phyloP scores from a whole-genome alignment of 2,113 vertebrate species.

The Calidris pugnax region DNA sequence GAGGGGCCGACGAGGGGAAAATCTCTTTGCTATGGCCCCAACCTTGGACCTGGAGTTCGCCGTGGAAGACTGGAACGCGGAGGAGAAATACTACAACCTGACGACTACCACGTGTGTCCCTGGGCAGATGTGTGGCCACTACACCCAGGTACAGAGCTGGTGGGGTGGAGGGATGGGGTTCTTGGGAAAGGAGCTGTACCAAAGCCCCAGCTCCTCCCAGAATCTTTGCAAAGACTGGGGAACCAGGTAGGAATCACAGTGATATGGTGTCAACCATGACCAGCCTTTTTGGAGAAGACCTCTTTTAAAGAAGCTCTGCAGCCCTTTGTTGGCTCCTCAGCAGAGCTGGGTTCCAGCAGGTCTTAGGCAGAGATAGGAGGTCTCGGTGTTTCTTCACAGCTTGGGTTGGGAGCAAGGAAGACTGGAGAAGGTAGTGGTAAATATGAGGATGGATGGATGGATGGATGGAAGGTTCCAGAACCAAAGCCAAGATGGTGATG shows the following conservation, averaged over 20 bases:
- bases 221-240: background rate
- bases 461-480: background rate
- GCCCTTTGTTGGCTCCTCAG: background rate
- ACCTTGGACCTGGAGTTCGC: slow-evolving; percentile 68
- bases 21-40: slow-evolving; percentile 77
- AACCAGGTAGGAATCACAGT: background rate
- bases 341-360: background rate
- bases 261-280: background rate
- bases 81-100: slow-evolving; percentile 74
- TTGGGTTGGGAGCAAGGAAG: background rate
- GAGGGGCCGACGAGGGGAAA: slow-evolving; percentile 73
- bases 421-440: background rate
- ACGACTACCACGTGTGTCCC: slow-evolving; percentile 44
- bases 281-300: background rate
- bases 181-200: background rate
- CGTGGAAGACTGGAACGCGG: slow-evolving; percentile 70
- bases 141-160: slow-evolving; percentile 74
- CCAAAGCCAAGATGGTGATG: background rate
- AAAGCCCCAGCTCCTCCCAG: background rate
- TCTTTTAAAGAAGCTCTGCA: background rate
- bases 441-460: background rate
- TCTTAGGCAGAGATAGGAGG: background rate
- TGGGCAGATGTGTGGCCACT: slow-evolving; percentile 78
- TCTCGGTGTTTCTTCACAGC: background rate
- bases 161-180: background rate